Conservation (phyloP, 2,113 vertebrate species). For the Ptilorrhoa leucosticta region DNA sequence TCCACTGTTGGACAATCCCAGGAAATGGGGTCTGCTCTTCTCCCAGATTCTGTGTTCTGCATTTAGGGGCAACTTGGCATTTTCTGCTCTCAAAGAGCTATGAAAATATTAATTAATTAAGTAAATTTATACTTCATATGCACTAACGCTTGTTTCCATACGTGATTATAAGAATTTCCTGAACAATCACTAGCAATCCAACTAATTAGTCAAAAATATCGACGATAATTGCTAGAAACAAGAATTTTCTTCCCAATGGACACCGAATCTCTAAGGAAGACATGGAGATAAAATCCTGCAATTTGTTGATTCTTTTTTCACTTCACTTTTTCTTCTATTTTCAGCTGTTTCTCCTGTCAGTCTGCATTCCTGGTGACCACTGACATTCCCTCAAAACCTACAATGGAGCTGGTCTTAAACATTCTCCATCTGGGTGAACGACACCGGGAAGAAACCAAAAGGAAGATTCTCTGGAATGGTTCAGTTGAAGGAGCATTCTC, state of each 20-base stretch:
- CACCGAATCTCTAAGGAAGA: accelerated
- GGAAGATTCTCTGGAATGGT: background rate
- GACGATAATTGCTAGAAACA: background rate
- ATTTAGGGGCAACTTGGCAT: background rate
- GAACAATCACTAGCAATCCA: background rate
- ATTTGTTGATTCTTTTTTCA: background rate
- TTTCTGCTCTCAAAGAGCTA: background rate
- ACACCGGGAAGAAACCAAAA: background rate
- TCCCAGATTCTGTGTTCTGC: background rate
- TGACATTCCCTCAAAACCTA: background rate
- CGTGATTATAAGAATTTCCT: background rate
- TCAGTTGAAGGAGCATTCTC: background rate
- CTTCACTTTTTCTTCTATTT: background rate
- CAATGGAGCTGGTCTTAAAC: background rate
- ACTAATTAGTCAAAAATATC: background rate
- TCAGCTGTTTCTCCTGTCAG: background rate
- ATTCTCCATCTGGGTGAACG: accelerated
- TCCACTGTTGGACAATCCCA: background rate
- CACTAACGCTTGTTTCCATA: background rate
- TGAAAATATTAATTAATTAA: background rate
- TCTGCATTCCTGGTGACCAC: no score
- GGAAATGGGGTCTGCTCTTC: background rate
- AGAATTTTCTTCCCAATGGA: background rate
- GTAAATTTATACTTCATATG: background rate
- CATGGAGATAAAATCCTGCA: accelerated